phyloP scores from a whole-genome alignment of 2,113 vertebrate genomes.

The Mesembrinibis cayennensis region DNA sequence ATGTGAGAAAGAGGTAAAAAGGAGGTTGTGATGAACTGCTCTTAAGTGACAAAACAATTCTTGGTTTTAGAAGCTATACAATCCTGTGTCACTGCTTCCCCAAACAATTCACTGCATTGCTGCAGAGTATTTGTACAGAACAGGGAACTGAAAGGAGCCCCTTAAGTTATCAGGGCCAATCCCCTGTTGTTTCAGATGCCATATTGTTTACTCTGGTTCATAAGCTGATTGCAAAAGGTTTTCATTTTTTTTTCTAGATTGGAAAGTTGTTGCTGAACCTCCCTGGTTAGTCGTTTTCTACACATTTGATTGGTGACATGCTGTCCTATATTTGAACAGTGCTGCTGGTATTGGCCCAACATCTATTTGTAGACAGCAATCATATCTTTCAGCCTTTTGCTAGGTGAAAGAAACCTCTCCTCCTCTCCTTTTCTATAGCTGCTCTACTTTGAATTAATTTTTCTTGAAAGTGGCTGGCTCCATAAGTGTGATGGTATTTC shows the following conservation, averaged over 20 bases:
- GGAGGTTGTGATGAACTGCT: neutral
- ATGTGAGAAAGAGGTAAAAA: neutral
- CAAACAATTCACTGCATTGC: neutral
- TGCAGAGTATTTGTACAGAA: neutral
- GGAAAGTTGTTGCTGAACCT: neutral
- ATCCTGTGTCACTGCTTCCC: neutral
- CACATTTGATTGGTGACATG: neutral
- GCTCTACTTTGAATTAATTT: neutral
- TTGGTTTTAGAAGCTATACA: neutral
- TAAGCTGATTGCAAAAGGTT: neutral
- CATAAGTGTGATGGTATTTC: neutral
- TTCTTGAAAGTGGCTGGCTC: neutral
- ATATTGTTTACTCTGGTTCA: neutral
- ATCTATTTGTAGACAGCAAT: neutral
- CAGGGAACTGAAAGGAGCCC: neutral
- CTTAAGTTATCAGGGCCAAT: neutral
- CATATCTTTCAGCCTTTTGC: neutral
- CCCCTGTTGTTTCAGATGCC: neutral
- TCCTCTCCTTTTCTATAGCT: neutral
- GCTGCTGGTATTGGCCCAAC: neutral
- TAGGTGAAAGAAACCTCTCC: neutral
- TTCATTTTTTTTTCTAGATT: neutral
- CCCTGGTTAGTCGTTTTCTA: neutral
- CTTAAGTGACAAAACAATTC: neutral
- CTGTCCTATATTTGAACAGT: neutral